These are phyloP conservation scores for Rotaria sp. DNA, from an alignment of 2,888 invertebrate species.

Conservation along the genomic window DNA sequence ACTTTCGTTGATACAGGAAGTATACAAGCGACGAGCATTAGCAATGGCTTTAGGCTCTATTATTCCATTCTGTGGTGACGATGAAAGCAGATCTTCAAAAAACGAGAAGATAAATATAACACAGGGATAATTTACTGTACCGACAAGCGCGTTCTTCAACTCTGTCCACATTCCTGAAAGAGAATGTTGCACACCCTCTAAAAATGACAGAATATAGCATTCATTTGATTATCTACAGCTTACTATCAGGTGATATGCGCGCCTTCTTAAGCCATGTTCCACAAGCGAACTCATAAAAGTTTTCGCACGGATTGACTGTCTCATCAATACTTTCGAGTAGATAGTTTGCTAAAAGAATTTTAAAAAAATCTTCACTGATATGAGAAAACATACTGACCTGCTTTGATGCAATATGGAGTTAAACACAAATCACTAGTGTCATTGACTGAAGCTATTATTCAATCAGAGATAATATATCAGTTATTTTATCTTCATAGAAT, in stretches of 20 bases:
- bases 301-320: conserved; percentile 17
- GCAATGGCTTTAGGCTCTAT: neutral
- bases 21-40: conserved; percentile 33
- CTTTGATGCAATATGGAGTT: conserved; percentile 15
- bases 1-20: conserved; percentile 34
- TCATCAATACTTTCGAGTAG: conserved; percentile 13
- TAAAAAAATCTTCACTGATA: neutral
- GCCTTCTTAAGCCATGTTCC: conserved; percentile 32
- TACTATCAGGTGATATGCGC: conserved; percentile 30
- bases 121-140: neutral
- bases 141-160: neutral
- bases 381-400: neutral
- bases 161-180: conserved; percentile 14
- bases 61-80: neutral
- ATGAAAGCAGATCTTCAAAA: neutral
- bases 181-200: neutral
- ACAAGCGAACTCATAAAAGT: conserved; percentile 36
- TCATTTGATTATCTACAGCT: neutral
- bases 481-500: neutral
- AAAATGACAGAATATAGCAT: neutral
- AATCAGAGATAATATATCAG: neutral
- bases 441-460: neutral
- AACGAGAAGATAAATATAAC: neutral
- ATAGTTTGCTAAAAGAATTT: neutral
- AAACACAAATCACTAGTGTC: neutral